Percentiles rank a stretch among this genome's conserved stretches.
Evolutionary conservation across 2,113 vertebrate species (phyloP).

Genomic region (Marcusenius ussheri): DNA sequence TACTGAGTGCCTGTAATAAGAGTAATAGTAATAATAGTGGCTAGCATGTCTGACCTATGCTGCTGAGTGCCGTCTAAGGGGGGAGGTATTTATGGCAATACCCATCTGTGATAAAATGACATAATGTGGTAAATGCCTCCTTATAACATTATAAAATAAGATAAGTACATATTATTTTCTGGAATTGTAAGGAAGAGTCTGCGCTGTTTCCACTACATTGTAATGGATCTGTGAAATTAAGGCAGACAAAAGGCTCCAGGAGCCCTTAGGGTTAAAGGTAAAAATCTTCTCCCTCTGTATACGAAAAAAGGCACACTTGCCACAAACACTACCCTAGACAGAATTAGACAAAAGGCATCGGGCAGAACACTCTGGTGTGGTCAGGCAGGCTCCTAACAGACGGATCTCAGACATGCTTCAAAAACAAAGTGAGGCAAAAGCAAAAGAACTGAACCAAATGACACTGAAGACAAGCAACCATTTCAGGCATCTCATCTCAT

Average conservation of each 20-base stretch:
- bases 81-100: not conserved
- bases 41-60: not conserved
- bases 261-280: not conserved
- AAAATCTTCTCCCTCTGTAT: not conserved
- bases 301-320: not conserved
- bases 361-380: not conserved
- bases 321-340: not conserved
- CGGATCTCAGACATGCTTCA: not conserved
- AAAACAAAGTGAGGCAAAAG: not conserved
- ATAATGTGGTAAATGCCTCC: slow-evolving; percentile 8
- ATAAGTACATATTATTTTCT: not conserved
- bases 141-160: not conserved
- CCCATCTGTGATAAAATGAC: slow-evolving; percentile 1
- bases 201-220: not conserved
- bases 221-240: not conserved
- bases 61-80: not conserved
- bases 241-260: not conserved
- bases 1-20: not conserved
- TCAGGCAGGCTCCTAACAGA: not conserved
- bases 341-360: not conserved
- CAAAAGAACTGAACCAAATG: not conserved
- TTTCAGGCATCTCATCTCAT: not conserved
- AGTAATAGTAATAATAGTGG: not conserved
- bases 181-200: not conserved
- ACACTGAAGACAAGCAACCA: not conserved